These are phyloP conservation scores for Silurus meridionalis DNA, from an alignment of 2,113 vertebrate species.

Conservation along the genomic window DNA sequence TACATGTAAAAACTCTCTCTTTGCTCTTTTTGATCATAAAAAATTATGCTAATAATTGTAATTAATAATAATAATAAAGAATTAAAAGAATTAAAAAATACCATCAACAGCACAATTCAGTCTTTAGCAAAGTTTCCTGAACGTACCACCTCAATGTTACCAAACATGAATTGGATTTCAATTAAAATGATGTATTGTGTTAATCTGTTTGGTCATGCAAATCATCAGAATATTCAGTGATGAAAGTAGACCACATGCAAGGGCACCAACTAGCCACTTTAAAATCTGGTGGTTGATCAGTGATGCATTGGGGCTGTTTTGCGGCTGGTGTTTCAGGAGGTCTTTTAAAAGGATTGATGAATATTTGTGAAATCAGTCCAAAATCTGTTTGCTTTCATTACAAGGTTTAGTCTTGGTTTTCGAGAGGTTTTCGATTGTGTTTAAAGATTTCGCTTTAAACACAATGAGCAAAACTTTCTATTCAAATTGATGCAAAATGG, in stretches of 20 bases:
- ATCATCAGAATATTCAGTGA: neutral
- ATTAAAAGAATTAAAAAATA: too few relatives aligned
- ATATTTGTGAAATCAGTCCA: neutral
- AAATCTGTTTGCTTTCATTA: neutral
- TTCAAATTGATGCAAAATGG: neutral
- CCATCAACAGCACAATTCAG: too few relatives aligned
- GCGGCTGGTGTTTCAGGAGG: neutral
- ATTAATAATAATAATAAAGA: too few relatives aligned
- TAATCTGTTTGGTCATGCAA: neutral
- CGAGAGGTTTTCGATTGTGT: too few relatives aligned
- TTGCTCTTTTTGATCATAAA: too few relatives aligned
- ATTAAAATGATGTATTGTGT: too few relatives aligned
- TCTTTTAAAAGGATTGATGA: neutral
- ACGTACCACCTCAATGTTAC: too few relatives aligned
- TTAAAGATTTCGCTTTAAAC: neutral
- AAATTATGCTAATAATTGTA: too few relatives aligned
- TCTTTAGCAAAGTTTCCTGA: too few relatives aligned
- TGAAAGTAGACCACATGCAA: neutral
- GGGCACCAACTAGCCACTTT: neutral
- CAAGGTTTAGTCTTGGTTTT: neutral
- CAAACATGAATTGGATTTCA: too few relatives aligned
- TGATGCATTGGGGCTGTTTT: neutral
- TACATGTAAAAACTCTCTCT: neutral
- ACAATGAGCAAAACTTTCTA: neutral
- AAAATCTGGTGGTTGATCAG: neutral